Evolutionary conservation across 2,113 vertebrate species (phyloP).

Genomic region (Vanacampus margaritifer): DNA sequence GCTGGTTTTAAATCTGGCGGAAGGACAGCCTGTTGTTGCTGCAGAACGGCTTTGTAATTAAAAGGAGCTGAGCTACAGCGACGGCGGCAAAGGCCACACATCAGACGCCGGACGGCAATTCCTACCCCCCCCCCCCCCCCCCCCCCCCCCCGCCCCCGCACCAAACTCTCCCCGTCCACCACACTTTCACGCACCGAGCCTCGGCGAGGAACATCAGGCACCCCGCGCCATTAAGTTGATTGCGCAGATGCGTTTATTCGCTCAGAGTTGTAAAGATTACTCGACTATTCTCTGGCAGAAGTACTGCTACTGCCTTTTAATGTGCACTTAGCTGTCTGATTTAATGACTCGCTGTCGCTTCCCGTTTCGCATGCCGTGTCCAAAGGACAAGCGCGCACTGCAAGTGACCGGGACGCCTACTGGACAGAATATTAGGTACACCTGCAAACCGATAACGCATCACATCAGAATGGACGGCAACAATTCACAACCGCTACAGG

Average conservation of each 20-base stretch:
- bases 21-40: slow-evolving; percentile 76
- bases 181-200: neutral
- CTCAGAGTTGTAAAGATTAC: slow-evolving; percentile 8
- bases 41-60: slow-evolving; percentile 73
- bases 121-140: neutral
- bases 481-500: too few relatives aligned
- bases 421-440: too few relatives aligned
- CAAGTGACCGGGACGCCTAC: too few relatives aligned
- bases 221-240: slow-evolving; percentile 2
- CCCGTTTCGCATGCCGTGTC: neutral
- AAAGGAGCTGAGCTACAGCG: slow-evolving; percentile 60
- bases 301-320: neutral
- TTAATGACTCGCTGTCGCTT: neutral
- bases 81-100: slow-evolving; percentile 63
- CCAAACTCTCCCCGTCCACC: neutral
- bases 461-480: too few relatives aligned
- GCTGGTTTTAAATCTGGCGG: slow-evolving; percentile 70
- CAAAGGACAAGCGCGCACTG: neutral
- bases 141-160: neutral
- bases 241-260: slow-evolving; percentile 2
- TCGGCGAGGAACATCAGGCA: slow-evolving; percentile 1
- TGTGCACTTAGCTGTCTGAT: neutral
- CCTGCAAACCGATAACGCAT: too few relatives aligned
- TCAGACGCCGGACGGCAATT: slow-evolving; percentile 56
- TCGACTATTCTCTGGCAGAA: neutral